Percentiles rank a stretch among this genome's conserved stretches.
These are phyloP conservation scores for Amphimedon queenslandica DNA, from an alignment of 37 sponge, comb jelly and placozoan species.

Conservation along the genomic window DNA sequence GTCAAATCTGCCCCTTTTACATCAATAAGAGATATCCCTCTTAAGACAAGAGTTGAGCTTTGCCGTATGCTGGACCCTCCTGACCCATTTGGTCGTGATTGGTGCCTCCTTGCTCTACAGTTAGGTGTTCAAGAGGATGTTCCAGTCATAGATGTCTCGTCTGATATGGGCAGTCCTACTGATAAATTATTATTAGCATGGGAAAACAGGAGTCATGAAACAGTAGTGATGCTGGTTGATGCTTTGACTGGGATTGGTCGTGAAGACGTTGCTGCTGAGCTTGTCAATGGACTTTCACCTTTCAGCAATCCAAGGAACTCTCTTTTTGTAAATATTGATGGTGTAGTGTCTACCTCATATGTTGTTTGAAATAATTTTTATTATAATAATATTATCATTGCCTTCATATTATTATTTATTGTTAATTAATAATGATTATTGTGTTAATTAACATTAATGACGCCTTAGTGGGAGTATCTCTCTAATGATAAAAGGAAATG, in stretches of 20 bases:
- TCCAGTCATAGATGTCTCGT: conserved; percentile 38
- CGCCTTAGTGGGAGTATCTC: conserved; percentile 4
- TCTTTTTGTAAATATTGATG: conserved; percentile 62
- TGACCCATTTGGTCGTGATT: conserved; percentile 80
- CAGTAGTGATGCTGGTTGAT: conserved; percentile 63
- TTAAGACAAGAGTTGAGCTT: conserved; percentile 45
- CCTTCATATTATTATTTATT: conserved; percentile 2
- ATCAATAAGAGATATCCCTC: conserved; percentile 26
- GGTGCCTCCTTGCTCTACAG: conserved; percentile 79
- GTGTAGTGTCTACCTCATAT: conserved; percentile 72
- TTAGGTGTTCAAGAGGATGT: conserved; percentile 74
- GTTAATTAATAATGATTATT: background rate
- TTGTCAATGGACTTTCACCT: conserved; percentile 61
- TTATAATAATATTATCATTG: too few relatives aligned
- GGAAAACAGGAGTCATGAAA: conserved; percentile 38
- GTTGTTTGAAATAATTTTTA: conserved; percentile 35
- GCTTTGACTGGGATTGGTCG: conserved; percentile 71
- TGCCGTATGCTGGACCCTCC: conserved; percentile 71
- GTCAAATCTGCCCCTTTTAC: conserved; percentile 68
- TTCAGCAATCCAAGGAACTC: conserved; percentile 52
- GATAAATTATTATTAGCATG: conserved; percentile 58
- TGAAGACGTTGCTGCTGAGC: conserved; percentile 47
- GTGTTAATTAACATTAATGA: background rate
- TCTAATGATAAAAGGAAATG: background rate
- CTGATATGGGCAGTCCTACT: conserved; percentile 62